Evolutionary conservation across 1,140 invertebrate genomes (phyloP).

Genomic region (Euglossa dilemma): DNA sequence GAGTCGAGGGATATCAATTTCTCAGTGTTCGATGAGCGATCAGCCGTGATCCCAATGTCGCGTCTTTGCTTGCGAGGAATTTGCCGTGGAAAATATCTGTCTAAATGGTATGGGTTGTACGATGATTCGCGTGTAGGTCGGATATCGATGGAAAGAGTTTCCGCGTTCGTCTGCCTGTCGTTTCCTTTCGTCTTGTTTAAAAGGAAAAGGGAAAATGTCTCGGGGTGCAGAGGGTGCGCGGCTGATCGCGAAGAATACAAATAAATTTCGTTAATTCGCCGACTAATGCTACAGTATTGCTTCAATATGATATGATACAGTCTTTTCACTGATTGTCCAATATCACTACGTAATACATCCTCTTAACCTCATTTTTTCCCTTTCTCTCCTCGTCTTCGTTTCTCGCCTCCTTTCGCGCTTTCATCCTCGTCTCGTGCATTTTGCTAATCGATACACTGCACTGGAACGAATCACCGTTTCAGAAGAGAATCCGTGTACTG

Average conservation of each 20-base stretch:
- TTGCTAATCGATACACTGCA: conserved; percentile 24
- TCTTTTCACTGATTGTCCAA: conserved; percentile 83
- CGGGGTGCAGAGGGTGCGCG: conserved; percentile 40
- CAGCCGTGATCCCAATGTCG: conserved; percentile 20
- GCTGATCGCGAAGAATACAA: conserved; percentile 59
- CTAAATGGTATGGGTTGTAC: no score
- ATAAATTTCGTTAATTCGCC: conserved; percentile 66
- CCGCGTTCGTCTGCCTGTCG: background rate
- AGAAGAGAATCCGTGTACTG: background rate
- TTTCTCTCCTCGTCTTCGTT: background rate
- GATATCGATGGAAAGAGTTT: no score
- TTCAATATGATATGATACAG: conserved; percentile 82
- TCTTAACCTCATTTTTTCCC: conserved; percentile 11
- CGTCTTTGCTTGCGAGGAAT: no score
- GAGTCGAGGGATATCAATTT: conserved; percentile 33
- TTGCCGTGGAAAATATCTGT: conserved; percentile 32
- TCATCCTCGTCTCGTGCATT: conserved; percentile 2
- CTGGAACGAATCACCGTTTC: conserved; percentile 9
- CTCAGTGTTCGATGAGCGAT: conserved; percentile 21
- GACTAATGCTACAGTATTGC: conserved; percentile 78
- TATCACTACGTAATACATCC: conserved; percentile 79
- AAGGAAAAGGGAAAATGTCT: background rate
- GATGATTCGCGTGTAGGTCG: no score
- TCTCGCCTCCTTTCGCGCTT: background rate
- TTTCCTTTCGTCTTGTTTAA: conserved; percentile 6